These are phyloP conservation scores for Peromyscus leucopus DNA, from an alignment of 2,113 vertebrate species.

Conservation along the genomic window DNA sequence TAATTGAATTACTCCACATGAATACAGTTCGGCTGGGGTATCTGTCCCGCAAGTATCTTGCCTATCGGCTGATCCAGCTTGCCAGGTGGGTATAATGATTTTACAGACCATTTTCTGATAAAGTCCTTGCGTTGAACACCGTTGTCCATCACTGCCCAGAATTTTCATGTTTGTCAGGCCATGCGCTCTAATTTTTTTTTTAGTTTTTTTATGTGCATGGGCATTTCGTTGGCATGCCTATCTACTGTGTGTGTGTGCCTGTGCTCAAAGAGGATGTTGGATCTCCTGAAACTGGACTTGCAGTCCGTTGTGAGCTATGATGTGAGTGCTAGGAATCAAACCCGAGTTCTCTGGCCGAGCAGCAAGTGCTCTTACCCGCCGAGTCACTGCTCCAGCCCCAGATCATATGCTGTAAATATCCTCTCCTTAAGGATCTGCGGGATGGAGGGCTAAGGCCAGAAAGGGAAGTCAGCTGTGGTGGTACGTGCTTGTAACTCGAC, in stretches of 20 bases:
- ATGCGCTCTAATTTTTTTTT: neutral
- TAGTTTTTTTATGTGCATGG: neutral
- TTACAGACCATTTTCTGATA: slow-evolving; percentile 25
- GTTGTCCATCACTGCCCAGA: neutral
- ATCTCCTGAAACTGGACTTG: neutral
- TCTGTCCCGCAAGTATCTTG: slow-evolving; percentile 81
- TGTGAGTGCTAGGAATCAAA: neutral
- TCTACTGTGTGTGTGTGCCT: neutral
- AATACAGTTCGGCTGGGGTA: slow-evolving; percentile 75
- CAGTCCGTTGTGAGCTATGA: neutral
- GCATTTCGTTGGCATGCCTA: neutral
- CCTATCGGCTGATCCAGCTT: slow-evolving; percentile 77
- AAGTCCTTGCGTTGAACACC: slow-evolving; percentile 38
- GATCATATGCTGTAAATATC: neutral
- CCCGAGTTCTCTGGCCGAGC: neutral
- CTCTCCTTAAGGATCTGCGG: neutral
- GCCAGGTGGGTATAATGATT: slow-evolving; percentile 79
- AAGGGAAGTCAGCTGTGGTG: neutral
- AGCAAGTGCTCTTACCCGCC: neutral
- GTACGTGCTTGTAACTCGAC: neutral
- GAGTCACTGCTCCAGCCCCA: neutral
- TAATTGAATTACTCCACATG: slow-evolving; percentile 71
- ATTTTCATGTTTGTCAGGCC: slow-evolving; percentile 42
- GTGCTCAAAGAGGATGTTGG: neutral
- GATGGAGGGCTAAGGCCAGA: slow-evolving; percentile 34